These are phyloP conservation scores for Peribatodes rhomboidaria DNA, from an alignment of 2,888 invertebrate species.

Conservation along the genomic window DNA sequence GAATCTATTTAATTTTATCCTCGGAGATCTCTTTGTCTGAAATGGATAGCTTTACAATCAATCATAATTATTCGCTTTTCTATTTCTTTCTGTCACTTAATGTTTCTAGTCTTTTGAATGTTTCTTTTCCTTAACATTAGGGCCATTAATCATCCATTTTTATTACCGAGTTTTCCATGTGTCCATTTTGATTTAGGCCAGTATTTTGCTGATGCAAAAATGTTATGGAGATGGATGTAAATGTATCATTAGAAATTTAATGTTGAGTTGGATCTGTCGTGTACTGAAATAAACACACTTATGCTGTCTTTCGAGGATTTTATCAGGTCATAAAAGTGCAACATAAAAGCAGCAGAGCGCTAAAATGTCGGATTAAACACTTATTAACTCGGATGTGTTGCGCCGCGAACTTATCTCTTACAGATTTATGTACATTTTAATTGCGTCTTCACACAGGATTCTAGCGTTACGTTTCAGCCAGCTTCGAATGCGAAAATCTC, in stretches of 20 bases:
- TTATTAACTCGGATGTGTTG: slow-evolving; percentile 68
- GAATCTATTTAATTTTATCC: slow-evolving; percentile 35
- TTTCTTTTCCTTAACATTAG: slow-evolving; percentile 31
- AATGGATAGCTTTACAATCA: slow-evolving; percentile 36
- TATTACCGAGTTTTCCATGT: slow-evolving; percentile 46
- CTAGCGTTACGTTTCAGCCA: slow-evolving; percentile 67
- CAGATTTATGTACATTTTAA: slow-evolving; percentile 81
- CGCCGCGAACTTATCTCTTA: slow-evolving; percentile 67
- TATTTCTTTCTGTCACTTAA: slow-evolving; percentile 36
- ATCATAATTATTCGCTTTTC: slow-evolving; percentile 38
- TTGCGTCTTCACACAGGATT: slow-evolving; percentile 83
- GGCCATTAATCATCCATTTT: slow-evolving; percentile 36
- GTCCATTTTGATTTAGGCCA: slow-evolving; percentile 42
- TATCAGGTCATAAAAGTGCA: slow-evolving; percentile 28
- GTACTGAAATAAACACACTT: not conserved
- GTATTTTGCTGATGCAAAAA: not conserved
- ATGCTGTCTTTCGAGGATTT: not conserved
- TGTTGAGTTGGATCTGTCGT: not conserved
- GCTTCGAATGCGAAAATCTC: slow-evolving; percentile 71
- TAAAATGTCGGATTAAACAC: slow-evolving; percentile 66
- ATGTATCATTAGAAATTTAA: not conserved
- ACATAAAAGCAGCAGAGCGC: slow-evolving; percentile 51
- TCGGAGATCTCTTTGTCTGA: slow-evolving; percentile 24
- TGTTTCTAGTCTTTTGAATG: slow-evolving; percentile 17
- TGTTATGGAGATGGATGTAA: not conserved